Conservation (phyloP, 2,797 vertebrate genomes). For the Eospalax fontanierii region DNA sequence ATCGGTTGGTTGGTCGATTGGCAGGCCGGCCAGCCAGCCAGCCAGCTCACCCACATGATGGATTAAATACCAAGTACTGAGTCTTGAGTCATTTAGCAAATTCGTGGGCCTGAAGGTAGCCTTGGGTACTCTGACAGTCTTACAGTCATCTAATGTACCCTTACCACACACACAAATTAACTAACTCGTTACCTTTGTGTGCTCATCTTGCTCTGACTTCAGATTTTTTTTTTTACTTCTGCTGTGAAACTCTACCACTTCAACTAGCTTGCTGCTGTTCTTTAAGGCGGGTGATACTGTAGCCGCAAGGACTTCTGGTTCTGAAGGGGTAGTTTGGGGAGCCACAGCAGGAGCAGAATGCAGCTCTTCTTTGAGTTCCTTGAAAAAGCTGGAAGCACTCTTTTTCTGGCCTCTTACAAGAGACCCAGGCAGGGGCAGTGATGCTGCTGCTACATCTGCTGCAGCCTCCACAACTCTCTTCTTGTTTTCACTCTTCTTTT, state of each 20-base stretch:
- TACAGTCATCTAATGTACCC: background rate
- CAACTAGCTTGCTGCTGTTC: slow-evolving; percentile 79
- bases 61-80: background rate
- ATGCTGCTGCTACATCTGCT: slow-evolving; percentile 62
- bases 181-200: slow-evolving; percentile 81
- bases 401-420: slow-evolving; percentile 47
- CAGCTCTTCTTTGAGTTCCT: slow-evolving; percentile 81
- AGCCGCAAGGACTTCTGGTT: background rate
- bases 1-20: no score
- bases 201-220: background rate
- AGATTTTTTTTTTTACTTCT: slow-evolving; percentile 88
- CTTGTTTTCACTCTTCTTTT: slow-evolving; percentile 76
- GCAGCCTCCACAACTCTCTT: background rate
- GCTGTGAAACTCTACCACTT: slow-evolving; percentile 92
- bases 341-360: background rate
- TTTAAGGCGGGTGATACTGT: background rate
- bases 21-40: background rate
- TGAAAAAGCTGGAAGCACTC: slow-evolving; percentile 82
- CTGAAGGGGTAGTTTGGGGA: accelerated
- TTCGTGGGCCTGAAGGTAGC: background rate
- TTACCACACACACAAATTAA: background rate
- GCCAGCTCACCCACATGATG: no score
- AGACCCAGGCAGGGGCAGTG: background rate
- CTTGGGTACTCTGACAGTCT: background rate
- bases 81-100: background rate